A percentile compares a stretch with the other conserved stretches of the same genome.
Conservation (phyloP, 1,140 invertebrate genomes). For the Pollicipes pollicipes region DNA sequence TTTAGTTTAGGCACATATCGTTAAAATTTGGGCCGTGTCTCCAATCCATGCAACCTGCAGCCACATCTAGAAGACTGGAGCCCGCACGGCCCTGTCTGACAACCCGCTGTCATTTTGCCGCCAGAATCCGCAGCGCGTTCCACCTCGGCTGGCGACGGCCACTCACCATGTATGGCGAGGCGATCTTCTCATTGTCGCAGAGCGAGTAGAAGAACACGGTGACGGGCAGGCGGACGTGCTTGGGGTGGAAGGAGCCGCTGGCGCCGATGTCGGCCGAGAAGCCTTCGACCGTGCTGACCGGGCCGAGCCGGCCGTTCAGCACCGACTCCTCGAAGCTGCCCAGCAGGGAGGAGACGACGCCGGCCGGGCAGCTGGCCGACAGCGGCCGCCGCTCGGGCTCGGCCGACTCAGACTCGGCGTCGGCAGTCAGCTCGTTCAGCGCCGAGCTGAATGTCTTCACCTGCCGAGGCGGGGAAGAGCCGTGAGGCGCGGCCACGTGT, state of each 20-base stretch:
- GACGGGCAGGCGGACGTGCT: constrained; percentile 71
- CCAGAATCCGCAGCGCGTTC: too few species aligned
- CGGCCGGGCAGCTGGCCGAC: constrained; percentile 27
- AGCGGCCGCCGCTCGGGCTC: neutral
- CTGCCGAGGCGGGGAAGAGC: neutral
- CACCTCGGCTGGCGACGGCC: too few species aligned
- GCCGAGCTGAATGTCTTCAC: neutral
- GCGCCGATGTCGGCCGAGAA: constrained; percentile 84
- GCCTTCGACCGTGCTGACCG: constrained; percentile 70
- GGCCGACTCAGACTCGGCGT: neutral
- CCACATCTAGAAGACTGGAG: too few species aligned
- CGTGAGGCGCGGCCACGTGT: too few species aligned
- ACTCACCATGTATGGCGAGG: constrained; percentile 82
- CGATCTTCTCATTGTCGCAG: constrained; percentile 70
- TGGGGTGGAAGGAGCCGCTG: constrained; percentile 79
- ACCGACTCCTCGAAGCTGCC: constrained; percentile 83
- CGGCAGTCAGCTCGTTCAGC: neutral
- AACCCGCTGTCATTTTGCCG: too few species aligned
- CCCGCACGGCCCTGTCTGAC: too few species aligned
- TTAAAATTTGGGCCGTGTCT: too few species aligned
- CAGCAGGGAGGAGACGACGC: constrained; percentile 31
- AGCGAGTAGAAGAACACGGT: constrained; percentile 91
- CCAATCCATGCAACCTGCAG: too few species aligned
- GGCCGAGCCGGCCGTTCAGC: constrained; percentile 74
- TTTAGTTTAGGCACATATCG: too few species aligned